Base-by-base conservation (phyloP, 2,113 vertebrate species). In the Otolemur garnettii region DNA sequence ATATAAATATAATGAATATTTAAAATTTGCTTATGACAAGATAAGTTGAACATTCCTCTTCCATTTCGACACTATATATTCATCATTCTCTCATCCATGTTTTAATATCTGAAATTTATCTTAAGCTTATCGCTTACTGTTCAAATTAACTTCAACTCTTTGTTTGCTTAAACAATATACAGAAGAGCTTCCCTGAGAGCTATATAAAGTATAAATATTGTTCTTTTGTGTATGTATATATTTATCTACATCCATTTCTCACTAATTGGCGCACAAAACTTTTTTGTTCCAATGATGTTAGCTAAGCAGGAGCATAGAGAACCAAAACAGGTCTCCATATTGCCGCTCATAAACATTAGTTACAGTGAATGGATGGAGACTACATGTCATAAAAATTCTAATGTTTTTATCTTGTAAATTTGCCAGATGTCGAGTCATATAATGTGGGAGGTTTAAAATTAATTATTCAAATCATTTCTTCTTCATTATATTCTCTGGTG, bases 341-440 rank as follows among this genome's bases (percentile, higher is more conserved):
- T 77, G 38, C 71, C 91, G 66, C 78, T 97, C 72, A 90, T 91
- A 94, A 97, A 96, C 90, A 95, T 92, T 93, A 93, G 93, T 87
- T 96, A 88, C 88, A 79, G 19, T 81, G 66, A 95, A 66, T 95
- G 85, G 55, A 81, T 74, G 74, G 75, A 96, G 62, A 86, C 38
- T 57, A 69, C 38, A 50, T 62, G 60, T 86, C 82, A 95, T 95
- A 95, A 97, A 95, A 95, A 86, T 83, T 95, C 68, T 91, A 95
- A 97, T 91, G 68, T 69, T 93, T 96, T 96, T 96, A 55, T 81
- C 82, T 95, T 96, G 86, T 96, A 98, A 98, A 96, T 95, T 53
- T 97, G 94, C 89, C 98, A 98, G 96, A 97, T 98, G 91, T 97
- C 97, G 84, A 98, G 64, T 95, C 96, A 95, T 62, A 95, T 91